Conservation (phyloP, 2,888 invertebrate species). For the Eupithecia subumbrata region DNA sequence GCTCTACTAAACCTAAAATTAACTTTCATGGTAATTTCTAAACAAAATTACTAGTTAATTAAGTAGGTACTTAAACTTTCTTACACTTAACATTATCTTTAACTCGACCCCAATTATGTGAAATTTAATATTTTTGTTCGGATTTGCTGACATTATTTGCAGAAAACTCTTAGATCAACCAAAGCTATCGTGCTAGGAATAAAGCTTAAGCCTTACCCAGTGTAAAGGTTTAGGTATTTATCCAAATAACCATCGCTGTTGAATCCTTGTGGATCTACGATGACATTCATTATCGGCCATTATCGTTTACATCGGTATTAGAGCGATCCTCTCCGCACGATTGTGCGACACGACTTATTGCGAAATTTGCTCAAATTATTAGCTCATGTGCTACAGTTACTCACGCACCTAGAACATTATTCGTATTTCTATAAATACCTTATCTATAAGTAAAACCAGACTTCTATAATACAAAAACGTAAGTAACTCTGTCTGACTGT, state of each 20-base stretch:
- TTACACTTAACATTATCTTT: too few species aligned
- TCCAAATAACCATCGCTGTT: background rate
- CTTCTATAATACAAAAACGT: background rate
- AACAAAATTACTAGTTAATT: too few species aligned
- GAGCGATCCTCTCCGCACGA: slow-evolving; percentile 11
- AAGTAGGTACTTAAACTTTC: too few species aligned
- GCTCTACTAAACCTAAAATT: too few species aligned
- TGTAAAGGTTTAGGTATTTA: background rate
- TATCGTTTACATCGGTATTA: slow-evolving; percentile 12
- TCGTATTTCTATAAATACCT: background rate
- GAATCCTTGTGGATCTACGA: slow-evolving; percentile 3
- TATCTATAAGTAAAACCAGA: background rate
- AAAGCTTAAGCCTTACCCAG: background rate
- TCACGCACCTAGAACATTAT: slow-evolving; percentile 10
- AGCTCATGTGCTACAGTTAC: background rate
- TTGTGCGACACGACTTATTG: slow-evolving; percentile 7
- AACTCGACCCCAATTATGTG: too few species aligned
- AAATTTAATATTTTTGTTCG: too few species aligned
- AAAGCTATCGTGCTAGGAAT: too few species aligned
- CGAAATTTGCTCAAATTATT: background rate
- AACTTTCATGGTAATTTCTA: too few species aligned
- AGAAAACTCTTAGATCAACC: too few species aligned
- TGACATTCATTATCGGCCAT: slow-evolving; percentile 8
- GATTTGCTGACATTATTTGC: too few species aligned
- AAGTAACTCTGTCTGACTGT: too few species aligned